Evolutionary conservation across 2,888 invertebrate genomes (phyloP), one percentile per base, ranked within the genome.

Genomic region (Isoperla grammatica): DNA sequence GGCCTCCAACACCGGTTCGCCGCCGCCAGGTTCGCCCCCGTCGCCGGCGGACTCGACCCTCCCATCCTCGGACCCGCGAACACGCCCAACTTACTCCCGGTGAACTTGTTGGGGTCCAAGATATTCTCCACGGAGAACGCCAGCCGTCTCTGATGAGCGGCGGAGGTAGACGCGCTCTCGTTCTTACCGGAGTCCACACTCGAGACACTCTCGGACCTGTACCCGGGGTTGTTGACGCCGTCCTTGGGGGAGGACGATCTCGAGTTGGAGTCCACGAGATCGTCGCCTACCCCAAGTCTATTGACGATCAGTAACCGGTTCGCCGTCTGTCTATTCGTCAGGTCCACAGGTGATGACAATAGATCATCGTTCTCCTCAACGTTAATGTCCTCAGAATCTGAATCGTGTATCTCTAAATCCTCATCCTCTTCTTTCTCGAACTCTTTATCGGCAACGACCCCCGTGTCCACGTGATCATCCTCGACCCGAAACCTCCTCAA

Each of bases 121-220:
- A 93, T 93, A 71, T 93, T 93, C 76, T 93, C 92, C 19, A 93
- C 93, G 4, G 91, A 91, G 75, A 93, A 93, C 15, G 92, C 90
- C 64, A 92, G 81, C 66, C 81, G 85, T 68, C 86, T 75, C 55
- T 84, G 84, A 61, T 81, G 77, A 13, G 17, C 22, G 6, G 57
- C 55, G n/a, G 55, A 39, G 13, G 60, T 40, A 12, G 45, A 46
- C 12, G 59, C 61, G n/a, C 23, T 55, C 15, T 15, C 39, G 40
- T 35, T 15, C 9, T 35, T 35, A 5, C 57, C 61, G 3, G 56
- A 48, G 19, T 49, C 60, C 22, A 48, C 50, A 49, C 56, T 56
- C 12, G 56, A 56, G 17, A 56, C 60, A 48, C 60, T 56, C 8
- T 46, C 55, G 1, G 56, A 39, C 17, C 56, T 8, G n/a, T 15